A percentile compares a stretch with the other conserved stretches of the same genome.
Evolutionary conservation across 2,797 vertebrate genomes (phyloP).

Genomic region (Tapirus indicus): DNA sequence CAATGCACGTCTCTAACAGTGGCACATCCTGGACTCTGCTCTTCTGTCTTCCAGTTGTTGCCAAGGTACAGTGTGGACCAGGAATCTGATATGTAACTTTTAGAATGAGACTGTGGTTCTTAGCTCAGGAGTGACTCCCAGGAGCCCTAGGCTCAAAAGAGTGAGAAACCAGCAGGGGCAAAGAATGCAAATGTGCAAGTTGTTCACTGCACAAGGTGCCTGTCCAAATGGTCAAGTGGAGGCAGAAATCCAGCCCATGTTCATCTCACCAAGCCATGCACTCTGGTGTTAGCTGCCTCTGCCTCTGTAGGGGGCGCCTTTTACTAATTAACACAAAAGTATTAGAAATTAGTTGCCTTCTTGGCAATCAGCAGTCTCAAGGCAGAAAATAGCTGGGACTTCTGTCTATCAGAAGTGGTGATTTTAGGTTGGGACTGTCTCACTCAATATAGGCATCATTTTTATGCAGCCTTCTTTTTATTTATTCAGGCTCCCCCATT

Average conservation of each 20-base stretch:
- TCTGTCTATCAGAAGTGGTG: not conserved
- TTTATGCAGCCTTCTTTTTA: not conserved
- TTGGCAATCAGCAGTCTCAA: not conserved
- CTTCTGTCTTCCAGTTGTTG: not conserved
- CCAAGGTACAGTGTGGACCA: not conserved
- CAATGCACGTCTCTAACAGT: not conserved
- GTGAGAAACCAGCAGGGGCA: not conserved
- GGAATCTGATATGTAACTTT: not conserved
- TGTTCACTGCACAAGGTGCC: not conserved
- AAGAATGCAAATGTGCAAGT: not conserved
- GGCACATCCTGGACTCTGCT: not conserved
- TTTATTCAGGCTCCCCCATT: not conserved
- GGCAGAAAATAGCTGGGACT: not conserved
- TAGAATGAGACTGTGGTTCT: not conserved
- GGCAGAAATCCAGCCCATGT: not conserved
- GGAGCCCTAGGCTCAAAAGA: not conserved
- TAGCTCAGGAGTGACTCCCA: not conserved
- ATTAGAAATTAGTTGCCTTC: not conserved
- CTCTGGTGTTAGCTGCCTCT: not conserved
- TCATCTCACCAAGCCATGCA: not conserved
- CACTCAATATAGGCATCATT: not conserved
- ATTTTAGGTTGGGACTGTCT: conserved; percentile 9
- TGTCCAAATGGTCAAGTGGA: not conserved
- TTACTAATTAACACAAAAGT: not conserved
- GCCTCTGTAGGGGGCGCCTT: not conserved